Percentiles rank a stretch among this genome's conserved stretches.
phyloP scores from a whole-genome alignment of 2,113 vertebrate species.

The Elephantulus edwardii region DNA sequence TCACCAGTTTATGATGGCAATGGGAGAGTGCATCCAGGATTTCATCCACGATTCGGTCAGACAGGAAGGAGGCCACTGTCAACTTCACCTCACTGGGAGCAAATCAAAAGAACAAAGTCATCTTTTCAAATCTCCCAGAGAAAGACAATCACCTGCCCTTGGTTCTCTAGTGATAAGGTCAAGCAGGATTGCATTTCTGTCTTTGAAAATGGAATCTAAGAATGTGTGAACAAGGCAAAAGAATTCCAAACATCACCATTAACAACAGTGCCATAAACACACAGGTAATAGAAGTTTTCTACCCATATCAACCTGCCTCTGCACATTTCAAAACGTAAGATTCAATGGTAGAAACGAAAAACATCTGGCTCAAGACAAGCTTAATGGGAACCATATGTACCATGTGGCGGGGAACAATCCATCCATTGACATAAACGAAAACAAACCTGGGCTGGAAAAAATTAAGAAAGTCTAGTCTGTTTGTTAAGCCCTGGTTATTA shows the following conservation, averaged over 20 bases:
- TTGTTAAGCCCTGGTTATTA: background rate
- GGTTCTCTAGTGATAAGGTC: background rate
- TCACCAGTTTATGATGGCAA: slow-evolving; percentile 93
- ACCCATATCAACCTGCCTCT: slow-evolving; percentile 72
- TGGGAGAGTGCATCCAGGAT: slow-evolving; percentile 94
- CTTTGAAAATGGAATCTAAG: slow-evolving; percentile 61
- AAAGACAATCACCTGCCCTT: slow-evolving; percentile 8
- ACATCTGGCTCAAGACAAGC: slow-evolving; percentile 68
- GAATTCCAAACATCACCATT: slow-evolving; percentile 75
- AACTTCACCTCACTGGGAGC: slow-evolving; percentile 93
- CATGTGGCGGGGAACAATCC: background rate
- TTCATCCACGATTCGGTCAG: slow-evolving; percentile 97
- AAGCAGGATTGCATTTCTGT: slow-evolving; percentile 45
- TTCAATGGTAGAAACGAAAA: slow-evolving; percentile 70
- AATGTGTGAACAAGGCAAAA: slow-evolving; percentile 59
- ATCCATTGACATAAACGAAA: slow-evolving; percentile 54
- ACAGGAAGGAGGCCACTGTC: slow-evolving; percentile 96
- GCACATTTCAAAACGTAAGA: slow-evolving; percentile 49
- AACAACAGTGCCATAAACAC: slow-evolving; percentile 75
- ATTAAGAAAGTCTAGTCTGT: slow-evolving; percentile 48
- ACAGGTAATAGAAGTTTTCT: slow-evolving; percentile 62
- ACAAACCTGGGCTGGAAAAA: background rate
- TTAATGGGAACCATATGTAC: slow-evolving; percentile 68
- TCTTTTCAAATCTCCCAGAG: slow-evolving; percentile 48
- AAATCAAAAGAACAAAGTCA: slow-evolving; percentile 63